Percentiles rank a stretch among this genome's conserved stretches.
phyloP scores from a whole-genome alignment of 2,888 invertebrate species.

The Tillus elongatus region DNA sequence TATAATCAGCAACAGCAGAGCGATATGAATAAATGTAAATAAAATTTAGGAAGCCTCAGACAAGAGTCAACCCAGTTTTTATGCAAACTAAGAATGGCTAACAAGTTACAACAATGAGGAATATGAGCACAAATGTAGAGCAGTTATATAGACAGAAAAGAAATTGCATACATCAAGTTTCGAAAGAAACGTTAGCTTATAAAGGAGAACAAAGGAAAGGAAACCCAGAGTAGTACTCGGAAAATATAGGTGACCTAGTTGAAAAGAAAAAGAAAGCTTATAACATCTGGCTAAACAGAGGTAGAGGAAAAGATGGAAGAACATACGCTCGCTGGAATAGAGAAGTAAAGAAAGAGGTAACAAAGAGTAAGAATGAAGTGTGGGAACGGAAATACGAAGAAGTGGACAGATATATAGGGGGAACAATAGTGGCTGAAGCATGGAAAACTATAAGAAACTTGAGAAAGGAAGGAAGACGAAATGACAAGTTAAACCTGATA shows the following conservation, averaged over 20 bases:
- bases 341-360: too few species aligned
- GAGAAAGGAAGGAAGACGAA: conserved; percentile 6
- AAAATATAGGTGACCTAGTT: conserved; percentile 6
- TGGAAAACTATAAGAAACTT: too few species aligned
- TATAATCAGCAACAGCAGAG: not conserved
- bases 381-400: too few species aligned
- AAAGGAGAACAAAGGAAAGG: conserved; percentile 1
- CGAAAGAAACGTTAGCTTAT: conserved; percentile 9
- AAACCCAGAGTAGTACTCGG: conserved; percentile 6
- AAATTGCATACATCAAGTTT: conserved; percentile 8
- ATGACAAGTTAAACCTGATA: too few species aligned
- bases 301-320: conserved; percentile 7
- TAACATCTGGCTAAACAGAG: conserved; percentile 8
- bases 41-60: conserved; percentile 1
- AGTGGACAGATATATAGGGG: too few species aligned
- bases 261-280: conserved; percentile 10
- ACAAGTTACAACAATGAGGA: not conserved
- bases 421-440: too few species aligned
- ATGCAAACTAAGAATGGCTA: not conserved
- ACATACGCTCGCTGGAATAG: conserved; percentile 10
- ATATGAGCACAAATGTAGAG: too few species aligned
- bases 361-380: too few species aligned
- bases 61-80: conserved; percentile 3
- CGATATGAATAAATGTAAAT: conserved; percentile 1
- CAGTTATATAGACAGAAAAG: not conserved